Evolutionary conservation across 1,140 invertebrate species (phyloP).

Genomic region (Pristionchus pacificus): DNA sequence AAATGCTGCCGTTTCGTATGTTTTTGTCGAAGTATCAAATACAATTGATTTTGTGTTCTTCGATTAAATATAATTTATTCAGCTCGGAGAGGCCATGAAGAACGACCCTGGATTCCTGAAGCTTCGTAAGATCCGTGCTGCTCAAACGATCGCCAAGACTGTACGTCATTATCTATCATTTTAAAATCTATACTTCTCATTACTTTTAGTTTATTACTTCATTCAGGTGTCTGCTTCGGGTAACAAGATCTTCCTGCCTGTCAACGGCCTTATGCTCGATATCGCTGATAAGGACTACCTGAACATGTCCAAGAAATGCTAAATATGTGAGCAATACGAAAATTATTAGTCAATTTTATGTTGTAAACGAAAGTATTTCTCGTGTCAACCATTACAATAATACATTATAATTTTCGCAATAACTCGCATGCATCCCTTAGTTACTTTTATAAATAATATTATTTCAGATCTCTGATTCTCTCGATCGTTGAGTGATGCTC

Average conservation of each 20-base stretch:
- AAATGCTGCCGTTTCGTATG: neutral
- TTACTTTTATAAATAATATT: constrained; percentile 16
- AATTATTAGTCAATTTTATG: constrained; percentile 22
- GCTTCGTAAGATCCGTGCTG: constrained; percentile 89
- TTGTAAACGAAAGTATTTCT: constrained; percentile 3
- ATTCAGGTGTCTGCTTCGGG: constrained; percentile 74
- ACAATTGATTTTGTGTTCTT: neutral
- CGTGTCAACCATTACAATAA: constrained; percentile 15
- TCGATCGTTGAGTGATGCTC: no score
- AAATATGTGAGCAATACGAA: constrained; percentile 29
- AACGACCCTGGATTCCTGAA: constrained; percentile 96
- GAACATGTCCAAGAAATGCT: constrained; percentile 44
- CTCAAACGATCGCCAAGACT: constrained; percentile 91
- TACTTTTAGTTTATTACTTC: neutral
- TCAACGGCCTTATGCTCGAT: constrained; percentile 90
- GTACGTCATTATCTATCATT: constrained; percentile 48
- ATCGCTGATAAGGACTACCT: constrained; percentile 90
- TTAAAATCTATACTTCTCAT: no score
- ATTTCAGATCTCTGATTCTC: neutral
- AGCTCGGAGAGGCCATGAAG: constrained; percentile 89
- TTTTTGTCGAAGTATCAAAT: neutral
- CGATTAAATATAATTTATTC: constrained; percentile 52
- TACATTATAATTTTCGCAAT: constrained; percentile 12
- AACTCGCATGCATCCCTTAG: constrained; percentile 12
- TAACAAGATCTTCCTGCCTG: constrained; percentile 88